These are phyloP conservation scores for Mercenaria mercenaria DNA, from an alignment of 1,140 invertebrate species.

Conservation along the genomic window DNA sequence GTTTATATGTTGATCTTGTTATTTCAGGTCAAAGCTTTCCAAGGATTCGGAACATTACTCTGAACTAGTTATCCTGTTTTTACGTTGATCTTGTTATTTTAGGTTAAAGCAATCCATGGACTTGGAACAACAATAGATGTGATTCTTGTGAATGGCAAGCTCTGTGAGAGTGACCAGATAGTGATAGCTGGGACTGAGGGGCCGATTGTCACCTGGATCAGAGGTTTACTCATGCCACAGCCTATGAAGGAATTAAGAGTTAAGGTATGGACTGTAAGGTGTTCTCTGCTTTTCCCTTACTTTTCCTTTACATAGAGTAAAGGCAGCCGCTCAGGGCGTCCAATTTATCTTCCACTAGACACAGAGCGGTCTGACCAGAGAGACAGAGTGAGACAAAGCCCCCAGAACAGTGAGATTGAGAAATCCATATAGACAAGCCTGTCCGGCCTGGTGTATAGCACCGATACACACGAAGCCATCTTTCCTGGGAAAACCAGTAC, in stretches of 20 bases:
- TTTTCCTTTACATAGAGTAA: not conserved
- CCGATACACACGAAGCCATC: too few species aligned
- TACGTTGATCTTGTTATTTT: constrained; percentile 34
- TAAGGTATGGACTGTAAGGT: constrained; percentile 94
- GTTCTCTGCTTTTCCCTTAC: too few species aligned
- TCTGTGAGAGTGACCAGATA: constrained; percentile 97
- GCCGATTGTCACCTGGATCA: constrained; percentile 98
- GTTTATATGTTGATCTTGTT: too few species aligned
- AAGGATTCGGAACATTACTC: too few species aligned
- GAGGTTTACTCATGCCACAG: constrained; percentile 98
- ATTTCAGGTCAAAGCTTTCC: constrained; percentile 95
- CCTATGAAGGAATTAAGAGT: constrained; percentile 99
- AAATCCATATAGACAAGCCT: too few species aligned
- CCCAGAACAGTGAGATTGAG: too few species aligned
- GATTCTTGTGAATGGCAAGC: constrained; percentile 98
- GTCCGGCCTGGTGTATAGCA: too few species aligned
- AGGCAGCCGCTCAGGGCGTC: not conserved
- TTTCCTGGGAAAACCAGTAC: too few species aligned
- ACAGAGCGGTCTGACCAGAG: too few species aligned
- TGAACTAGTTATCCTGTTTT: too few species aligned
- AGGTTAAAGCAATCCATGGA: constrained; percentile 98
- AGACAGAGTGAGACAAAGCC: too few species aligned
- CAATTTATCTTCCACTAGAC: too few species aligned
- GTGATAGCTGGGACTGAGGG: constrained; percentile 99
- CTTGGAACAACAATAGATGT: constrained; percentile 99